Base-by-base conservation (phyloP, 92 coral and sea anemone species). In the Epizoanthus stellaris region DNA sequence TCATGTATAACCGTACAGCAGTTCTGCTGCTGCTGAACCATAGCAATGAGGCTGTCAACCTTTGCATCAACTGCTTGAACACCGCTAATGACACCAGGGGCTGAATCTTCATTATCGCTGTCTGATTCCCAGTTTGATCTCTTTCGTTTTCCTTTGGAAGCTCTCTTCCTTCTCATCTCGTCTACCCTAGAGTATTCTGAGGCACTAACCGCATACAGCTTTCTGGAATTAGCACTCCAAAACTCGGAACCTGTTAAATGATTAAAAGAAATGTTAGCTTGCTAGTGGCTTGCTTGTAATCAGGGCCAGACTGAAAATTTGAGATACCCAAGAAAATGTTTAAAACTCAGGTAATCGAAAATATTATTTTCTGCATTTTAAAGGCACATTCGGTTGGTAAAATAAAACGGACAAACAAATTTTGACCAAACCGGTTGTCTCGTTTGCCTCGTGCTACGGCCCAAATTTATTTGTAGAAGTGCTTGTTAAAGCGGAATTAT, bases 21-120 rank as follows among this genome's bases (percentile, higher is more conserved):
- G n/a, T 68, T 68, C 43, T 68, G 73, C 73, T 68, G 73, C 43
- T 68, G 14, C 73, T 68, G 73, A 23, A 68, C 43, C 30, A 68
- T 17, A 9, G 34, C 43, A 23, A 9, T 23, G 5, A 68, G 14
- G 34, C 39, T 68, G 13, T 68, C 73, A 68, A 68, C 43, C 38
- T 34, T 23, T 6, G n/a, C 73, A 68, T 39, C 4, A 23, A 68
- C 73, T 39, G 14, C 73, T 34, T 14, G 19, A 68, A 68, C 43
- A 3, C 20, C 49, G 7, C 15, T 68, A 56, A 56, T 16, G 16
- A 16, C 12, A 3, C 16, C 16, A 11, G 60, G 16, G 11, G 16
- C 9, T 56, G 11, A 11, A 10, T 16, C 15, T 56, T 10, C 16
- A 8, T 56, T 11, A 54, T 4, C 60, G 0, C 60, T 5, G 16